Evolutionary conservation across 2,888 invertebrate species (phyloP).

Genomic region (Hetaerina titia): DNA sequence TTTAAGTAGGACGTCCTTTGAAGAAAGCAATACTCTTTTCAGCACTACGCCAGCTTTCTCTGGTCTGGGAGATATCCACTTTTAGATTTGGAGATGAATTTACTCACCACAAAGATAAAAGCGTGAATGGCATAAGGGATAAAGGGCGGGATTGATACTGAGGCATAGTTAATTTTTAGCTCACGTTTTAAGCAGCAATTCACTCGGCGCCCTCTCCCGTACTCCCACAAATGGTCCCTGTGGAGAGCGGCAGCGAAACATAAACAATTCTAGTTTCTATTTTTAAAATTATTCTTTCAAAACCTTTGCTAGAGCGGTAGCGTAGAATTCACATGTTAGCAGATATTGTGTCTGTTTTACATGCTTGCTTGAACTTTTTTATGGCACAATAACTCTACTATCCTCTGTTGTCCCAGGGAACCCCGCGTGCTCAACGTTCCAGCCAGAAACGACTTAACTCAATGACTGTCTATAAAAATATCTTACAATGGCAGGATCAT

Average conservation of each 20-base stretch:
- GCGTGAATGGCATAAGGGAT: neutral
- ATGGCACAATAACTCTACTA: neutral
- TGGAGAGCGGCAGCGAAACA: conserved; percentile 40
- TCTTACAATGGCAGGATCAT: too few species aligned
- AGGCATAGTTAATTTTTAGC: conserved; percentile 15
- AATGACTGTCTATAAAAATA: too few species aligned
- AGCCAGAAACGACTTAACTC: too few species aligned
- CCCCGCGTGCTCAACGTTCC: too few species aligned
- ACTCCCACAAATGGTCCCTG: conserved; percentile 52
- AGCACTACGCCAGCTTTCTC: neutral
- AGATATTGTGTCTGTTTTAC: neutral
- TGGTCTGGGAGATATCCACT: neutral
- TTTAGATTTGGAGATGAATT: conserved; percentile 35
- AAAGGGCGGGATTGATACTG: neutral
- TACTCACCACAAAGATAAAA: neutral
- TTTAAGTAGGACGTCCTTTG: neutral
- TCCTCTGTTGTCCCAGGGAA: too few species aligned
- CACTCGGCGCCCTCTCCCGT: neutral
- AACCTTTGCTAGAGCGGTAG: neutral
- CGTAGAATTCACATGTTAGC: neutral
- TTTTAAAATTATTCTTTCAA: conserved; percentile 12
- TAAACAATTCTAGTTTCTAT: conserved; percentile 45
- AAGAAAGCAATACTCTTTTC: neutral
- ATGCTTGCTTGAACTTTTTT: neutral
- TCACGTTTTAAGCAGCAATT: neutral